phyloP scores from a whole-genome alignment of 1,140 invertebrate species.

The Branchinecta lynchi region DNA sequence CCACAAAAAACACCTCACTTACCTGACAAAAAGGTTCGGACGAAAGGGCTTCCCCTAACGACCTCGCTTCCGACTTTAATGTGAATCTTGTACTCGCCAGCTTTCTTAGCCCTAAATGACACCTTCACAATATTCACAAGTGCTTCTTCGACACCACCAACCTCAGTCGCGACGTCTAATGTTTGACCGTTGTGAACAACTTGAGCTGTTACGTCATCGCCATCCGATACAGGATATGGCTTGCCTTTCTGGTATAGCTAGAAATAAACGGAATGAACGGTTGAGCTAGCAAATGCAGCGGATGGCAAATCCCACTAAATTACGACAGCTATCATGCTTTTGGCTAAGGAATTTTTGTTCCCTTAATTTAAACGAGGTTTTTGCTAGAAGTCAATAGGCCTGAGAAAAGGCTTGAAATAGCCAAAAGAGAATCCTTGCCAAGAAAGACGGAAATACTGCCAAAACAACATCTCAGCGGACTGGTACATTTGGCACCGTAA shows the following conservation, averaged over 20 bases:
- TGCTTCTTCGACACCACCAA: conserved; percentile 62
- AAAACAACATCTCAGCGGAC: too few species aligned
- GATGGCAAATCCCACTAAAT: conserved; percentile 17
- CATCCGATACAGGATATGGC: conserved; percentile 79
- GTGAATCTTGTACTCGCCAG: conserved; percentile 71
- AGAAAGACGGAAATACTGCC: too few species aligned
- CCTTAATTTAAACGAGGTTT: too few species aligned
- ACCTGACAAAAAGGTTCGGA: conserved; percentile 33
- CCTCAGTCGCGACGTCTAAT: conserved; percentile 63
- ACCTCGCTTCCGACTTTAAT: conserved; percentile 57
- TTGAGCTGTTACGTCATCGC: conserved; percentile 68
- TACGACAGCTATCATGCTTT: conserved; percentile 35
- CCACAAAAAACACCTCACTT: background rate
- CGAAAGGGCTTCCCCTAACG: conserved; percentile 47
- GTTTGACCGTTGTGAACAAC: conserved; percentile 65
- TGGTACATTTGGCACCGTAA: conserved; percentile 53
- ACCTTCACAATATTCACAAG: conserved; percentile 67
- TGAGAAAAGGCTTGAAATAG: too few species aligned
- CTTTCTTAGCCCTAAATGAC: conserved; percentile 76
- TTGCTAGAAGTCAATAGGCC: too few species aligned
- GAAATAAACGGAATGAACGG: conserved; percentile 50
- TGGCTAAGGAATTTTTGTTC: too few species aligned
- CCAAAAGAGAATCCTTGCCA: conserved; percentile 72
- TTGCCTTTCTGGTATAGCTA: conserved; percentile 57
- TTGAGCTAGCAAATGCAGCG: conserved; percentile 22